Conservation (phyloP, 2,888 invertebrate species). For the Taphrorychus bicolor region DNA sequence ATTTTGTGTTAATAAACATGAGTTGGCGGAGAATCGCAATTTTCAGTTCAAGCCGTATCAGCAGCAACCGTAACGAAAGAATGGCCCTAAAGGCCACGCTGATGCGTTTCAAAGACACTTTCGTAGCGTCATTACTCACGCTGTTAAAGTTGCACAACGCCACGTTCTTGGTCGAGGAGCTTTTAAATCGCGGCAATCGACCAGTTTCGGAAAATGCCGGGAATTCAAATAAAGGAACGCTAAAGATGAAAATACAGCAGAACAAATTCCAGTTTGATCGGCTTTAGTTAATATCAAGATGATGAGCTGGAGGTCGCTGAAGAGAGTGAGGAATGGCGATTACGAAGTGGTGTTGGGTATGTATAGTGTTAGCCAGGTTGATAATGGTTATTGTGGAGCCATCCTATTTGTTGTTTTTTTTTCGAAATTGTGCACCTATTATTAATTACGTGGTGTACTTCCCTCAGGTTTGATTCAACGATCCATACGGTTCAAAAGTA, state of each 20-base stretch:
- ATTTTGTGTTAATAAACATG: neutral
- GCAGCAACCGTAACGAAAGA: neutral
- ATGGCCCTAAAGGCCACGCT: slow-evolving; percentile 7
- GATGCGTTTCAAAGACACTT: slow-evolving; percentile 9
- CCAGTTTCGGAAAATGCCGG: neutral
- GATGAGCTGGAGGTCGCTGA: slow-evolving; percentile 70
- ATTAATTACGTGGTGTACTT: too few species aligned
- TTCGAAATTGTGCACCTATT: too few species aligned
- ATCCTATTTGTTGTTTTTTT: too few species aligned
- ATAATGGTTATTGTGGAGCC: too few species aligned
- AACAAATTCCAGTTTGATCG: slow-evolving; percentile 27
- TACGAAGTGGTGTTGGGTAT: slow-evolving; percentile 77
- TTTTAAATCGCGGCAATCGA: neutral
- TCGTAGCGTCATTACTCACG: neutral
- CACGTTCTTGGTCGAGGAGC: neutral
- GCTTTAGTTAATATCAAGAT: slow-evolving; percentile 56
- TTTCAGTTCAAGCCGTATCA: too few species aligned
- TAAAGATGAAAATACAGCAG: slow-evolving; percentile 13
- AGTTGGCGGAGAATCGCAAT: too few species aligned
- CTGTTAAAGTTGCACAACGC: slow-evolving; percentile 12
- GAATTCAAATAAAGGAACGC: slow-evolving; percentile 8
- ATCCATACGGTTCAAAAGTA: too few species aligned
- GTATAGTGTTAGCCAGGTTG: too few species aligned
- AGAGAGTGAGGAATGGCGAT: slow-evolving; percentile 69
- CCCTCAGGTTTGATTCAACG: too few species aligned